A percentile compares a stretch with the other conserved stretches of the same genome.
These are phyloP conservation scores for Drosophila eohydei DNA, from an alignment of 2,888 invertebrate genomes.

Conservation along the genomic window DNA sequence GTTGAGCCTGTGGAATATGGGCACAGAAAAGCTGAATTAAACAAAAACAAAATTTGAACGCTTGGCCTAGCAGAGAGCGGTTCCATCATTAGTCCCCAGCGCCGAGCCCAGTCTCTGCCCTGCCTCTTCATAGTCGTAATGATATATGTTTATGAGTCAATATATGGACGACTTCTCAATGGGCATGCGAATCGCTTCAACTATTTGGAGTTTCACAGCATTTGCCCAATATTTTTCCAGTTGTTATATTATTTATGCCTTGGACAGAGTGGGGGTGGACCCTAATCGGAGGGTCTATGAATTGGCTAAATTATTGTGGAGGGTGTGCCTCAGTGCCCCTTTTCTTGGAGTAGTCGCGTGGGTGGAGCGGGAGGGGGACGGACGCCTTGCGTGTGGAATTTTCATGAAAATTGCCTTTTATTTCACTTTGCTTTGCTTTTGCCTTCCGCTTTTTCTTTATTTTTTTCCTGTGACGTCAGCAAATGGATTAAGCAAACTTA, in stretches of 20 bases:
- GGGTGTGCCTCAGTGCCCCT: constrained; percentile 7
- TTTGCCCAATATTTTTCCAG: constrained; percentile 41
- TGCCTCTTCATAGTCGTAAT: constrained; percentile 12
- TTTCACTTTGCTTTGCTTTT: constrained; percentile 38
- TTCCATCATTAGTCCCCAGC: constrained; percentile 5
- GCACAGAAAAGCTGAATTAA: constrained; percentile 20
- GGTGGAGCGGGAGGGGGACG: not conserved
- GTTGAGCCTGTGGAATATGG: constrained; percentile 1
- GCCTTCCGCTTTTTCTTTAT: constrained; percentile 3
- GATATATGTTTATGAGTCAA: constrained; percentile 17
- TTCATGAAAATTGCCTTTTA: constrained; percentile 56
- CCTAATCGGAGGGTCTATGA: not conserved
- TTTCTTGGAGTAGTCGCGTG: not conserved
- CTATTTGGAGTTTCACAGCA: constrained; percentile 34
- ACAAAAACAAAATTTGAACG: constrained; percentile 21
- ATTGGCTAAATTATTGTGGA: constrained; percentile 31
- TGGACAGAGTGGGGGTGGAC: not conserved
- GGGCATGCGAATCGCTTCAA: constrained; percentile 2
- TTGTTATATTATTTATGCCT: constrained; percentile 55
- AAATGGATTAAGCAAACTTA: constrained; percentile 68
- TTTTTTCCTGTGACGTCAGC: constrained; percentile 45
- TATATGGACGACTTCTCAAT: constrained; percentile 6
- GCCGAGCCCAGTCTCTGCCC: not conserved
- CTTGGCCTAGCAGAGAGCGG: constrained; percentile 8
- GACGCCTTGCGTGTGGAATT: constrained; percentile 55